Evolutionary conservation across 2,888 invertebrate genomes (phyloP).

Genomic region (Stratiomys singularior): DNA sequence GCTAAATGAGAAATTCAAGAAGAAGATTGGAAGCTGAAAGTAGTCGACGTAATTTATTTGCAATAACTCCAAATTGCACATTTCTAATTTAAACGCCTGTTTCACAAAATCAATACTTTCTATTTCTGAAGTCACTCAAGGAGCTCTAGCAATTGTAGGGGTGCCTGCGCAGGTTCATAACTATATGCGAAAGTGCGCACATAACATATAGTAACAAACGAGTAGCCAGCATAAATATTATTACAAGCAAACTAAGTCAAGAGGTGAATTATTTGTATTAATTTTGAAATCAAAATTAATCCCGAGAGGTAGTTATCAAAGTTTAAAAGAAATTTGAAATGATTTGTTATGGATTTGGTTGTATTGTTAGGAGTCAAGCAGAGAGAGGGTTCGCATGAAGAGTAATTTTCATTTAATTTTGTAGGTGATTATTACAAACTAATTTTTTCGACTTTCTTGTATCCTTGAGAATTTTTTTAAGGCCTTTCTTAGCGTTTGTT

Average conservation of each 20-base stretch:
- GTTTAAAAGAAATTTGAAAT: too few relatives aligned
- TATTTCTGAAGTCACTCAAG: not conserved
- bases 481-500: too few relatives aligned
- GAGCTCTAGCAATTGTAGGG: not conserved
- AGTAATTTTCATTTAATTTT: too few relatives aligned
- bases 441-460: too few relatives aligned
- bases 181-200: not conserved
- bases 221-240: not conserved
- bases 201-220: not conserved
- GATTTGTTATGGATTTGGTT: too few relatives aligned
- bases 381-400: too few relatives aligned
- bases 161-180: not conserved
- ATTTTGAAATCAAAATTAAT: not conserved
- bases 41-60: not conserved
- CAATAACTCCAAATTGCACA: constrained; percentile 9
- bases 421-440: too few relatives aligned
- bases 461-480: too few relatives aligned
- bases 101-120: constrained; percentile 25
- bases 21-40: constrained; percentile 11
- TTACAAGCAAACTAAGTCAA: not conserved
- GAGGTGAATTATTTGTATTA: not conserved
- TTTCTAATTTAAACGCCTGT: constrained; percentile 20
- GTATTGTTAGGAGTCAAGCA: too few relatives aligned
- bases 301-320: too few relatives aligned
- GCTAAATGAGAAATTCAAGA: not conserved